Base-by-base conservation (phyloP, 2,888 invertebrate species). In the Alsophila aescularia region DNA sequence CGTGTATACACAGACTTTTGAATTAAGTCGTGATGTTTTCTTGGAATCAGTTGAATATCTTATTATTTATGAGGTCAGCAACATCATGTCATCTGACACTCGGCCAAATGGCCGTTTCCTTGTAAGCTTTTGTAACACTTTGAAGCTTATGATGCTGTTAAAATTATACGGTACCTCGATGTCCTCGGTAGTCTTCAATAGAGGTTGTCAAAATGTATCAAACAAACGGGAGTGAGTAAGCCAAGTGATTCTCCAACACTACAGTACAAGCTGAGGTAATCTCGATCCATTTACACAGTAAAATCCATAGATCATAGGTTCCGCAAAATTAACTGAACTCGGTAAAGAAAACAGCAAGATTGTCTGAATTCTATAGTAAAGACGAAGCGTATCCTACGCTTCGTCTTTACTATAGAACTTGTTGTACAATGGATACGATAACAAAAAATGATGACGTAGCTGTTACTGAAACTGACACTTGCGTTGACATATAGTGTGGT, bases 391-490 rank as follows among this genome's bases (percentile, higher is more conserved):
- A n/a, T n/a, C n/a, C n/a, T n/a, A n/a, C n/a, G n/a, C n/a, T n/a
- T n/a, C n/a, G n/a, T n/a, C n/a, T n/a, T n/a, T n/a, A n/a, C n/a
- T 37, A 37, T 21, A 62, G 64, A 66, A 56, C 54, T 44, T 67
- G 69, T 67, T 61, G 35, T 73, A 58, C 51, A 69, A 58, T 47
- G 40, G 59, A 66, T 70, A 65, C 63, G 66, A 72, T 72, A 75
- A 77, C 73, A 69, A 72, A 72, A 72, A 73, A 66, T 67, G 66
- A 50, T 50, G 16, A n/a, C 42, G 78, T 75, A 81, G 81, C 63
- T 65, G 8, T 79, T 66, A 60, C 62, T 70, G 66, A 66, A 77
- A 72, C 67, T 70, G 67, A 68, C 67, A 62, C 72, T 69, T 68
- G 67, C 64, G 75, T 75, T 75, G 68, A 70, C 66, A 67, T 62